Conservation (phyloP, 23 tunicate genomes). For the Ascidia mentula region DNA sequence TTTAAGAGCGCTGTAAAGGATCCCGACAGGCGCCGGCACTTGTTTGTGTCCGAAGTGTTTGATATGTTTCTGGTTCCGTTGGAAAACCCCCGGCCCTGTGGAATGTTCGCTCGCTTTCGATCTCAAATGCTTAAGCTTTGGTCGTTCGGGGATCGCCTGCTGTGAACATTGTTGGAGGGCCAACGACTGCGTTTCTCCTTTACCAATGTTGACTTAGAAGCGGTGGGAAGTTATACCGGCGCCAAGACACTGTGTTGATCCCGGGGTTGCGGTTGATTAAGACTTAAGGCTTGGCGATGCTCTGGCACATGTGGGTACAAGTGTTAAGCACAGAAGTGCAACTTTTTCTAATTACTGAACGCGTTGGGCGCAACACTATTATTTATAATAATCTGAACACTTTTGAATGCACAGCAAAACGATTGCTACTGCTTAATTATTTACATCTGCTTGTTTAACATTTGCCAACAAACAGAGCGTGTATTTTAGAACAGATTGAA, state of each 20-base stretch:
- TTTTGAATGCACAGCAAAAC: too few relatives aligned
- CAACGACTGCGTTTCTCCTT: neutral
- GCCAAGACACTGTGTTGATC: neutral
- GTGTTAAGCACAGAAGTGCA: too few relatives aligned
- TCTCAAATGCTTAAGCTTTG: neutral
- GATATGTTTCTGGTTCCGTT: neutral
- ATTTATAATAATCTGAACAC: too few relatives aligned
- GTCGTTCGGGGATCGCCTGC: neutral
- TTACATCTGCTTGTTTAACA: too few relatives aligned
- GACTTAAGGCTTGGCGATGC: neutral
- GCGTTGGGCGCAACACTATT: too few relatives aligned
- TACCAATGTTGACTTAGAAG: neutral
- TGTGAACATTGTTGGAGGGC: neutral
- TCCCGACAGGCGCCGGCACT: neutral
- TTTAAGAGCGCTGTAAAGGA: too few relatives aligned
- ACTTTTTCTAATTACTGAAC: too few relatives aligned
- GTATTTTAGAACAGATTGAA: too few relatives aligned
- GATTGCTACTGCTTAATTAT: too few relatives aligned
- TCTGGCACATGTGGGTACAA: too few relatives aligned
- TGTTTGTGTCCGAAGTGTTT: neutral
- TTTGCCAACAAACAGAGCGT: too few relatives aligned
- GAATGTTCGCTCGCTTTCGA: neutral
- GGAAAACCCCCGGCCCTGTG: neutral
- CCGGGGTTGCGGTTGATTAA: neutral
- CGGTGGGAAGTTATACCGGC: neutral